phyloP scores from a whole-genome alignment of 2,797 vertebrate genomes.

The Simalia tracyae region DNA sequence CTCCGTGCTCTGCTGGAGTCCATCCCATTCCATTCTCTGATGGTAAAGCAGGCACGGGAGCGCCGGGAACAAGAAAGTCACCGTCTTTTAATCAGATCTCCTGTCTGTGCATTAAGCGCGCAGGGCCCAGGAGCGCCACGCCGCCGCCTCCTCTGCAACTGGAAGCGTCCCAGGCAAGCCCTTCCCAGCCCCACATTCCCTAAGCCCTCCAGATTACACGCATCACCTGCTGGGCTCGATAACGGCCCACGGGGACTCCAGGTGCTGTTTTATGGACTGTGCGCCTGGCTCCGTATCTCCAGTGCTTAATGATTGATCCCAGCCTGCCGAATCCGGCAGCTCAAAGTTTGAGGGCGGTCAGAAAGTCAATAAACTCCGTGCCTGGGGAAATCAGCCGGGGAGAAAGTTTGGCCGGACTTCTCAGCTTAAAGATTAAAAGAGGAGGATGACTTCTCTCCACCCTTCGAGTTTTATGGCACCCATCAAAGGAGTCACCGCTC shows the following conservation, averaged over 20 bases:
- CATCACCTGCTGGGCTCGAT: background rate
- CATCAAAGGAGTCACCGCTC: background rate
- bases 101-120: background rate
- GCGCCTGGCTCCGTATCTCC: background rate
- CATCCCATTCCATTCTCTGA: conserved; percentile 31
- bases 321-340: background rate
- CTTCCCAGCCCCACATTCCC: background rate
- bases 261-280: conserved; percentile 9
- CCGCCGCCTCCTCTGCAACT: fast-evolving
- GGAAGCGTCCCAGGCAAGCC: conserved; percentile 16
- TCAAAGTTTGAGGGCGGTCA: conserved; percentile 8
- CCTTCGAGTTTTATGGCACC: background rate
- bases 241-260: background rate
- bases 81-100: conserved; percentile 14
- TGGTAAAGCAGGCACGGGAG: conserved; percentile 59
- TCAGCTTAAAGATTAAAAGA: background rate
- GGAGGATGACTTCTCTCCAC: too few relatives aligned
- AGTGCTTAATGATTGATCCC: conserved; percentile 7
- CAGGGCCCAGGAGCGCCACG: background rate
- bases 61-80: conserved; percentile 32
- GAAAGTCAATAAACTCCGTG: background rate
- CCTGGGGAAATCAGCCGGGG: background rate
- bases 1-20: conserved; percentile 22
- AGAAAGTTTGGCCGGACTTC: background rate
- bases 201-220: background rate